A percentile compares a stretch with the other conserved stretches of the same genome.
Evolutionary conservation across 2,888 invertebrate genomes (phyloP).

Genomic region (Rhagonycha lutea): DNA sequence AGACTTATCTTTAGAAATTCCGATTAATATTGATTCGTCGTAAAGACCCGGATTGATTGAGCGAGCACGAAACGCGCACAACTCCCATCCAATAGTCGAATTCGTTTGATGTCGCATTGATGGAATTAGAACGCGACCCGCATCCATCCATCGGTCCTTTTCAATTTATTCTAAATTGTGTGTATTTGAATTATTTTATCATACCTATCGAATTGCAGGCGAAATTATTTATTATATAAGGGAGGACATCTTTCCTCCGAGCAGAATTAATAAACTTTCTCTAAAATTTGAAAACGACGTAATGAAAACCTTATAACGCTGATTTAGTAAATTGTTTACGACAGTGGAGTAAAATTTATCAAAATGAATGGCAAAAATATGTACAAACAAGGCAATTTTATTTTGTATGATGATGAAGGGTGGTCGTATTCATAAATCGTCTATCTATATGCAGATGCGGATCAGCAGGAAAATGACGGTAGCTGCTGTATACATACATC

Average conservation of each 20-base stretch:
- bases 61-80: conserved; percentile 31
- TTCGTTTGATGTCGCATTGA: conserved; percentile 31
- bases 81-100: conserved; percentile 21
- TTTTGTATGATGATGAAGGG: conserved; percentile 10
- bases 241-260: neutral
- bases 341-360: conserved; percentile 13
- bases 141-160: conserved; percentile 28
- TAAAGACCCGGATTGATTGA: conserved; percentile 41
- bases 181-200: conserved; percentile 20
- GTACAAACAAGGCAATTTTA: conserved; percentile 20
- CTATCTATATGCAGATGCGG: conserved; percentile 42
- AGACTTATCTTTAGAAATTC: conserved; percentile 43
- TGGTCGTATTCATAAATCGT: conserved; percentile 34
- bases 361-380: conserved; percentile 14
- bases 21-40: conserved; percentile 42
- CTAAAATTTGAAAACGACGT: neutral
- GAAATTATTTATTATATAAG: neutral
- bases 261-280: neutral
- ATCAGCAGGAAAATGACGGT: conserved; percentile 20
- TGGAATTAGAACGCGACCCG: conserved; percentile 30
- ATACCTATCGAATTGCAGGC: neutral
- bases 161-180: conserved; percentile 26
- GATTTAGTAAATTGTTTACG: conserved; percentile 7
- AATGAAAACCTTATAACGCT: conserved; percentile 7
- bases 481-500: conserved; percentile 19